phyloP scores from a whole-genome alignment of 35 echinoderm and acorn worm species.

The Eucidaris tribuloides region DNA sequence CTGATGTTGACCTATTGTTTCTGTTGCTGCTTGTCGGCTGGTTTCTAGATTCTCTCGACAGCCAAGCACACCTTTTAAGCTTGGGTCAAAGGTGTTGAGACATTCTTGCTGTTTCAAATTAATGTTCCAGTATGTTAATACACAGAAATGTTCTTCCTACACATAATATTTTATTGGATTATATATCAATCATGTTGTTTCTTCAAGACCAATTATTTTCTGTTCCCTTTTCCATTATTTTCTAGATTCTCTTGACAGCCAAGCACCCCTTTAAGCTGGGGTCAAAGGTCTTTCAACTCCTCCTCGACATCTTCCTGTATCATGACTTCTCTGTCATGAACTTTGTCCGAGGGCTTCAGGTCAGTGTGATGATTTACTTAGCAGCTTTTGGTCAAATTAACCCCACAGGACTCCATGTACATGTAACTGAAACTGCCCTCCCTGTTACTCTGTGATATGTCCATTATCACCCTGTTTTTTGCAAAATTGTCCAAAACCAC shows the following conservation, averaged over 20 bases:
- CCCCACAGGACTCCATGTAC: too few relatives aligned
- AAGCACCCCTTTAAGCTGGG: constrained; percentile 93
- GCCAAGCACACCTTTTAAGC: constrained; percentile 83
- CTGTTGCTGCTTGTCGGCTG: too few relatives aligned
- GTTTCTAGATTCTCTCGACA: constrained; percentile 63
- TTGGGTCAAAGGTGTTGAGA: constrained; percentile 95
- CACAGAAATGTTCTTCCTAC: too few relatives aligned
- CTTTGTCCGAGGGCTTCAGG: constrained; percentile 89
- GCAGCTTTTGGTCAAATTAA: too few relatives aligned
- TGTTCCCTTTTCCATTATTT: constrained; percentile 8
- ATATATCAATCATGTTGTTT: background rate
- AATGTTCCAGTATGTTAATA: too few relatives aligned
- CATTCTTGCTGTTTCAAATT: too few relatives aligned
- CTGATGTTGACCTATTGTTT: too few relatives aligned
- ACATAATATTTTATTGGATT: background rate
- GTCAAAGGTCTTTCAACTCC: constrained; percentile 87
- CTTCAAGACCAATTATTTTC: background rate
- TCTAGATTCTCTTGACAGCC: constrained; percentile 64
- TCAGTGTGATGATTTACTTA: constrained; percentile 17
- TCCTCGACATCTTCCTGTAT: constrained; percentile 92
- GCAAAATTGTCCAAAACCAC: too few relatives aligned
- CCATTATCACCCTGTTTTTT: too few relatives aligned
- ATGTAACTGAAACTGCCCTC: too few relatives aligned
- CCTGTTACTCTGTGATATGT: too few relatives aligned
- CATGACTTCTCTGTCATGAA: constrained; percentile 92